Evolutionary conservation across 1,140 invertebrate genomes (phyloP), one percentile per base, ranked within the genome.

Genomic region (Megalopta genalis): DNA sequence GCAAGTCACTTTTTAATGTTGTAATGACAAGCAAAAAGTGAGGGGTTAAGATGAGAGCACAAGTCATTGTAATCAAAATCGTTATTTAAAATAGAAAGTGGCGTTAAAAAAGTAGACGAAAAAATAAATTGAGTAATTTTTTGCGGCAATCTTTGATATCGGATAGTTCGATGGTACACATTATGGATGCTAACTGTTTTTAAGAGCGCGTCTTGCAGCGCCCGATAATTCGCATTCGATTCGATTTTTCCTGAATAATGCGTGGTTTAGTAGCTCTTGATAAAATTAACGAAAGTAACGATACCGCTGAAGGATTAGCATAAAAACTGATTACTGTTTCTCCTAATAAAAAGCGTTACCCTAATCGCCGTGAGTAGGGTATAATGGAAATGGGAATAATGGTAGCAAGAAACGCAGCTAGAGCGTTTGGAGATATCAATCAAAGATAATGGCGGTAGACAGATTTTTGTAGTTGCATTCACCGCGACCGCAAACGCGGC

Each of bases 391-490:
- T 18, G 42, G 57, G 57, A 77, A 70, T 77, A 77, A 77, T 70
- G 75, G 75, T 70, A 46, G 66, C 66, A 77, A 77, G 75, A 77
- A 77, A 77, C 27, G 57, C 69, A 46, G 57, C 66, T 57, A 68
- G 73, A 62, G 66, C 42, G 75, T 77, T 77, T 70, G 57, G 66
- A 77, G 75, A 77, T 77, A 77, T 77, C 75, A 77, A 77, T 77
- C 75, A 77, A 77, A 77, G 66, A 62, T 77, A 77, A 77, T 77
- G 75, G 75, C 75, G 75, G 54, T 27, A 12, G 66, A 37, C 27
- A 42, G 42, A 77, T 77, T 77, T 77, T 77, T 77, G 75, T 77
- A 62, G 65, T 77, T 67, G 42, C 65, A 21, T 68, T 77, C 67
- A 5, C 23, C 39, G 37, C 25, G 68, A 60, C 64, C 52, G 65